Conservation (phyloP, 2,888 invertebrate genomes). For the Petrolisthes cinctipes region DNA sequence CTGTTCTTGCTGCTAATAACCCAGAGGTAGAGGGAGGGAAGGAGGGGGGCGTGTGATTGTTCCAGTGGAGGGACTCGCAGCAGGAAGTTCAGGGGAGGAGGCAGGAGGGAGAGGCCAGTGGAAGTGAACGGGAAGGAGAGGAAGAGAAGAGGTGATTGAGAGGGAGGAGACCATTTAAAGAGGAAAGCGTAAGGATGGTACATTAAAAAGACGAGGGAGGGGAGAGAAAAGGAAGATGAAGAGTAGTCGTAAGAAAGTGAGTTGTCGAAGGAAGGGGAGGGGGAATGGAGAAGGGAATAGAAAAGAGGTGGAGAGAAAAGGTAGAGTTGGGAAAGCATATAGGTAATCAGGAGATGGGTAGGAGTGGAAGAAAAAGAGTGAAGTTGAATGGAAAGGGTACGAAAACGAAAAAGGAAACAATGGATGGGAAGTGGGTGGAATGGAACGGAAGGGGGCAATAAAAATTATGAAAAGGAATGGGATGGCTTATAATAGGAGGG, state of each 20-base stretch:
- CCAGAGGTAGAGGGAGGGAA: not conserved
- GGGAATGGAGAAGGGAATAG: not conserved
- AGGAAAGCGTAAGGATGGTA: not conserved
- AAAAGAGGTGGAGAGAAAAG: not conserved
- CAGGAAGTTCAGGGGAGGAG: not conserved
- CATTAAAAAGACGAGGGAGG: not conserved
- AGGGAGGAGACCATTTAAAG: not conserved
- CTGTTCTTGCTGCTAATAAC: not conserved
- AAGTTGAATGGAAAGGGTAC: not conserved
- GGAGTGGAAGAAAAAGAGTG: not conserved
- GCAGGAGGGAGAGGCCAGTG: not conserved
- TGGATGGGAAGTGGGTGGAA: no score
- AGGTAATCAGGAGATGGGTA: not conserved
- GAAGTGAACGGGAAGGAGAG: not conserved
- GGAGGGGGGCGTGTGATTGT: conserved; percentile 16
- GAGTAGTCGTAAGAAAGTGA: not conserved
- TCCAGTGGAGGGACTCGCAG: not conserved
- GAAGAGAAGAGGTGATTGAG: not conserved
- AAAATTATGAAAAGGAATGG: not conserved
- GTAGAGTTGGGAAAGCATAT: not conserved
- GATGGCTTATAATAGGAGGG: not conserved
- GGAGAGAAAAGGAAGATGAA: not conserved
- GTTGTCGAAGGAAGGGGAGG: not conserved
- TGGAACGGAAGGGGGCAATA: not conserved
- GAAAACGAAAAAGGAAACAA: not conserved